These are phyloP conservation scores for Aspidiotus rigidus DNA, from an alignment of 2,888 invertebrate genomes.

Conservation along the genomic window DNA sequence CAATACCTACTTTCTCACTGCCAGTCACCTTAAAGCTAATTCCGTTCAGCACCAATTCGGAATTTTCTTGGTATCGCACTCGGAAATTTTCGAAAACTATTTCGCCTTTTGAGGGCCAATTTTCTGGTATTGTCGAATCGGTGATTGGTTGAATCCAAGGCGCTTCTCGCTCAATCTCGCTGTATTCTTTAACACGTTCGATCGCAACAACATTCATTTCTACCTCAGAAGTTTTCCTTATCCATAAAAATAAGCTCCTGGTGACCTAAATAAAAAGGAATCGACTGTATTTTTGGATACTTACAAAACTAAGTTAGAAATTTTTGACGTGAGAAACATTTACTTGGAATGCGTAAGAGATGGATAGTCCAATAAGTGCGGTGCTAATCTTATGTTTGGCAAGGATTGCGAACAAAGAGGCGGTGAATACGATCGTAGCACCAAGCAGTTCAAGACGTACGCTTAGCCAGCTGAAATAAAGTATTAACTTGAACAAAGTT, in stretches of 20 bases:
- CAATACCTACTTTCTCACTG: conserved; percentile 82
- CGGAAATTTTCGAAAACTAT: conserved; percentile 73
- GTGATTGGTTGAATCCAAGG: conserved; percentile 6
- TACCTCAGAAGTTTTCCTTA: conserved; percentile 90
- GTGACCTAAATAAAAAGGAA: conserved; percentile 57
- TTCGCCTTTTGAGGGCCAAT: conserved; percentile 74
- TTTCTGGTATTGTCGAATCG: conserved; percentile 40
- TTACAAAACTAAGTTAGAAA: conserved; percentile 41
- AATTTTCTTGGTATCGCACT: conserved; percentile 75
- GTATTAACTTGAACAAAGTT: too few relatives aligned
- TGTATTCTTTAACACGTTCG: conserved; percentile 92
- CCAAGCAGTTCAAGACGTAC: too few relatives aligned
- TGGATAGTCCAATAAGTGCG: too few relatives aligned
- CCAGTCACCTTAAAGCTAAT: conserved; percentile 67
- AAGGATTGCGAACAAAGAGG: too few relatives aligned
- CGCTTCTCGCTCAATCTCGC: conserved; percentile 61
- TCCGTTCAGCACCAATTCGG: conserved; percentile 75
- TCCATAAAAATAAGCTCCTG: conserved; percentile 91
- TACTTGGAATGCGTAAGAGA: too few relatives aligned
- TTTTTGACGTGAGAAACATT: too few relatives aligned
- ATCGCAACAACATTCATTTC: conserved; percentile 97
- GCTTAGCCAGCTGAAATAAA: too few relatives aligned
- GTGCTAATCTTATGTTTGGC: too few relatives aligned
- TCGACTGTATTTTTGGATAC: neutral
- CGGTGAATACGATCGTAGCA: too few relatives aligned